These are phyloP conservation scores for Tapirus indicus DNA, from an alignment of 2,797 vertebrate genomes.

Conservation along the genomic window DNA sequence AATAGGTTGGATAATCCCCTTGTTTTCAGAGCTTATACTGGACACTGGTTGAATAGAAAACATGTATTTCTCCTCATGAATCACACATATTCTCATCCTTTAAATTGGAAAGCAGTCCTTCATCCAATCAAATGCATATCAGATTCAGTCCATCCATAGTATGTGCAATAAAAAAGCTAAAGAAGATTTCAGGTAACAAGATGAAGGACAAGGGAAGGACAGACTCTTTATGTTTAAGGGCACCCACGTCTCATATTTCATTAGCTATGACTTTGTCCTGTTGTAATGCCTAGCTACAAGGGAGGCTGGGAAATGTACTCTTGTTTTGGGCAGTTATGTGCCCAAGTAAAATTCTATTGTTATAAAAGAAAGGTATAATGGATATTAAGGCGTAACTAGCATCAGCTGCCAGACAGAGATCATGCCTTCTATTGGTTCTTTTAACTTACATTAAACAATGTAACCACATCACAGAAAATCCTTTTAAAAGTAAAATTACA, in stretches of 20 bases:
- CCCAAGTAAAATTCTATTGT: constrained; percentile 36
- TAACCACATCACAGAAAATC: constrained; percentile 50
- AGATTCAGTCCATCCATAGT: constrained; percentile 2
- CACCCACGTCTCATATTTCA: constrained; percentile 33
- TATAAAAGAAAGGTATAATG: constrained; percentile 17
- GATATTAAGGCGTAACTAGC: constrained; percentile 46
- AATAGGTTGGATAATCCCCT: constrained; percentile 36
- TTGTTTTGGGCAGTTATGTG: not conserved
- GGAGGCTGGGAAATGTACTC: constrained; percentile 6
- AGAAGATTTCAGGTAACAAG: not conserved
- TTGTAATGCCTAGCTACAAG: not conserved
- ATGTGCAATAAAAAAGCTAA: constrained; percentile 2
- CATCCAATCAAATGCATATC: constrained; percentile 38
- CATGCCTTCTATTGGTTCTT: constrained; percentile 39
- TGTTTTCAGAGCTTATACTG: constrained; percentile 61
- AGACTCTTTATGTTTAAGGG: not conserved
- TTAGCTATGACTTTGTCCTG: constrained; percentile 7
- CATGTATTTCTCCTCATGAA: constrained; percentile 16
- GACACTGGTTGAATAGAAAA: constrained; percentile 62
- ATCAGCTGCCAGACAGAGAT: constrained; percentile 39
- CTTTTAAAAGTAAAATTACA: constrained; percentile 60
- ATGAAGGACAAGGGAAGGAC: constrained; percentile 52
- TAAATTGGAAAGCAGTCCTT: constrained; percentile 51
- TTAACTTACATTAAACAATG: not conserved
- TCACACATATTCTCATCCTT: constrained; percentile 57